Conservation (phyloP, 2,113 vertebrate genomes). For the Platichthys flesus region DNA sequence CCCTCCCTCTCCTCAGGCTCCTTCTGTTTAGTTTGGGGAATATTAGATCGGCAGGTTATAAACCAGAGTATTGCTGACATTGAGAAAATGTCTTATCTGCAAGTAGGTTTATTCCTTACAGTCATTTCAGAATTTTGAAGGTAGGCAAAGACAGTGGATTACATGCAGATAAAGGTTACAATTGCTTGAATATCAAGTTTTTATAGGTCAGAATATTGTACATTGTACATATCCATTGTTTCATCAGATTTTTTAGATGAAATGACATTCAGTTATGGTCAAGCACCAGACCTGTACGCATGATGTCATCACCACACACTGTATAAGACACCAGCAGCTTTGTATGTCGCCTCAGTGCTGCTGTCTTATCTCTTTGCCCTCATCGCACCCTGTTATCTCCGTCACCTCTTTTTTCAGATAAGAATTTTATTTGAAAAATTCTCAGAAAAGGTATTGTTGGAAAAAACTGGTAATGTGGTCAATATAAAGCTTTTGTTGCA, state of each 20-base stretch:
- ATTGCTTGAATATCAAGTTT: not conserved
- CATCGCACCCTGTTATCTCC: constrained; percentile 26
- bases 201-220: not conserved
- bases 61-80: constrained; percentile 32
- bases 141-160: not conserved
- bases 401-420: not conserved
- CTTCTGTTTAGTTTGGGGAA: constrained; percentile 43
- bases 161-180: not conserved
- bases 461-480: not conserved
- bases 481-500: not conserved
- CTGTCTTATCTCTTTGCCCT: constrained; percentile 50
- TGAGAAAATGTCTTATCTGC: constrained; percentile 51
- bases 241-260: not conserved
- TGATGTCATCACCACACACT: constrained; percentile 15
- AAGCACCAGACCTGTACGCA: not conserved
- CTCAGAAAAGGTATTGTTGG: not conserved
- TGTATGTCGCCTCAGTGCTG: constrained; percentile 32
- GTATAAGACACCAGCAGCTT: not conserved
- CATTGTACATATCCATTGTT: not conserved
- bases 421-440: not conserved
- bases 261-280: constrained; percentile 38
- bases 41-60: constrained; percentile 63
- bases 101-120: constrained; percentile 6
- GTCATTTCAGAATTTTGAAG: constrained; percentile 21
- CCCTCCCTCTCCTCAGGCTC: constrained; percentile 31